Base-by-base conservation (phyloP, 2,797 vertebrate species). In the Melanogrammus aeglefinus region DNA sequence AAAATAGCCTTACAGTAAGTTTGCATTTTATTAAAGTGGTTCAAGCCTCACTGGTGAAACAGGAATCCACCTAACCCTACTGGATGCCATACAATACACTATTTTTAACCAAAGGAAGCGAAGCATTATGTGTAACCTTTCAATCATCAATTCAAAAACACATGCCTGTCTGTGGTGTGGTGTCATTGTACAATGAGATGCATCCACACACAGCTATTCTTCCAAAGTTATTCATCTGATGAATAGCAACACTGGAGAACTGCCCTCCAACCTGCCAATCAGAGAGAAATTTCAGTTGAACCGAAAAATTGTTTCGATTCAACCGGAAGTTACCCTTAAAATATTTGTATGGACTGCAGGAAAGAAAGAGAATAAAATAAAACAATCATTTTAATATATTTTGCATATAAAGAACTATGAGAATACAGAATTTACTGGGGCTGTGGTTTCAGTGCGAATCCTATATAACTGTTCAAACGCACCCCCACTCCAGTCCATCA, bases 131-230 rank as follows among this genome's bases (percentile, higher is more conserved):
- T 63, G 1, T n/a, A 9, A 7, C 21, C 57, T 63, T 24, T 24
- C 21, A 63, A 8, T 7, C 57, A 24, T 24, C 4, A 6, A 63
- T 18, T 39, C 7, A 39, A 39, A 10, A 39, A 63, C 8, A 69
- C 14, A 3, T 33, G 96, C 96, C 96, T 90, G 86, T 95, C 77
- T 96, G 94, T 16, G 91, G 89, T 0, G 79, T 44, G 0, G 82
- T 75, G 36, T 94, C 91, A 74, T 97, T 96, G 85, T 97, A 97
- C 0, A 81, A 78, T 31, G 96, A 96, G 78, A 97, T 95, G 21
- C 91, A 87, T n/a, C 97, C 96, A 81, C 96, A 97, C 18, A 96
- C 36, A 7, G 96, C 96, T 84, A 97, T 94, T 89, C 95, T 95
- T 81, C 96, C 97, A 21, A 92, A 96, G 74, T 82, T 79, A 80